Percentiles rank a stretch among this genome's conserved stretches.
phyloP scores from a whole-genome alignment of 2,888 invertebrate genomes.

The Mechanitis mazaeus region DNA sequence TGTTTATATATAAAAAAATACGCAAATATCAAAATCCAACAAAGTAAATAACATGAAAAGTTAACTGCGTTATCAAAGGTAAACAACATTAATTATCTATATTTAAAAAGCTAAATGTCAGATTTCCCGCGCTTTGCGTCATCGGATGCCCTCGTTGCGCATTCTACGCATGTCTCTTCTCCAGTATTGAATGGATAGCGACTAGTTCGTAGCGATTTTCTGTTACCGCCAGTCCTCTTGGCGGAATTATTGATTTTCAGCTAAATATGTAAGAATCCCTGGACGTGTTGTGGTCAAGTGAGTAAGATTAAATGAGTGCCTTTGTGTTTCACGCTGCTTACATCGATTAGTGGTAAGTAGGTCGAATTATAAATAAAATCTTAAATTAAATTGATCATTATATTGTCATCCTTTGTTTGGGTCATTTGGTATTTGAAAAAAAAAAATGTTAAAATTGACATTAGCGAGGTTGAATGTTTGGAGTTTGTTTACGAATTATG shows the following conservation, averaged over 20 bases:
- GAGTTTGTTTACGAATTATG: slow-evolving; percentile 30
- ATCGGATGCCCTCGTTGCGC: slow-evolving; percentile 32
- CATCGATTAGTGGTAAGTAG: slow-evolving; percentile 46
- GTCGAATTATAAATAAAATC: slow-evolving; percentile 29
- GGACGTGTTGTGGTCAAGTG: slow-evolving; percentile 55
- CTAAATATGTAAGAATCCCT: slow-evolving; percentile 33
- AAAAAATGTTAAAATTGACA: neutral
- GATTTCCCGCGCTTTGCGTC: slow-evolving; percentile 60
- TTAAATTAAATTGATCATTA: slow-evolving; percentile 26
- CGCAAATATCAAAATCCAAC: neutral
- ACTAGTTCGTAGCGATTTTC: slow-evolving; percentile 40
- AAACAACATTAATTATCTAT: slow-evolving; percentile 22
- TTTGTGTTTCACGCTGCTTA: slow-evolving; percentile 39
- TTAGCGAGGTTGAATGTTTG: slow-evolving; percentile 31
- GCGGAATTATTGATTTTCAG: slow-evolving; percentile 62
- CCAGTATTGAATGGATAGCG: slow-evolving; percentile 61
- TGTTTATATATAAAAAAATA: neutral
- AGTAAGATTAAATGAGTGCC: slow-evolving; percentile 50
- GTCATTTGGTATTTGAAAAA: neutral
- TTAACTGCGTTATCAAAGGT: slow-evolving; percentile 12
- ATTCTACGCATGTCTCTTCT: slow-evolving; percentile 61
- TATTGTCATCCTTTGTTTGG: slow-evolving; percentile 31
- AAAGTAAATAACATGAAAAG: slow-evolving; percentile 4
- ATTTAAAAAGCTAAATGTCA: slow-evolving; percentile 52
- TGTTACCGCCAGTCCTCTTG: slow-evolving; percentile 46